phyloP scores from a whole-genome alignment of 2,888 invertebrate species.

The Catocala sponsa region DNA sequence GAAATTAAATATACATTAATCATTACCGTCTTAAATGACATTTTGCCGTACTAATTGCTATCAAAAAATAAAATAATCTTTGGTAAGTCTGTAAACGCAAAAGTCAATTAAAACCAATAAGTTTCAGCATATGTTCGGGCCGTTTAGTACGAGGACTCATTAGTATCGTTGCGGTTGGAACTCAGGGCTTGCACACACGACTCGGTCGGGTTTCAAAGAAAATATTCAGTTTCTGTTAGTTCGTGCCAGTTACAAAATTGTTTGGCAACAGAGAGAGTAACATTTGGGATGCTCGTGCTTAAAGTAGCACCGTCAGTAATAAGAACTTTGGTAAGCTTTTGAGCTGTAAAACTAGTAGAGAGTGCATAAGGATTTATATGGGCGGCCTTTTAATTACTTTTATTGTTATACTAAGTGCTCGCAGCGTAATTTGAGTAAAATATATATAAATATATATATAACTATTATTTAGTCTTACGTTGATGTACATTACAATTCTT shows the following conservation, averaged over 20 bases:
- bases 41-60: conserved; percentile 24
- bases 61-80: conserved; percentile 15
- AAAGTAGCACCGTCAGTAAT: background rate
- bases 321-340: background rate
- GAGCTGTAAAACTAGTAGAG: background rate
- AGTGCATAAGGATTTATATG: background rate
- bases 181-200: conserved; percentile 26
- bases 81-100: conserved; percentile 10
- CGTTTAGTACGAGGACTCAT: conserved; percentile 33
- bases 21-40: too few species aligned
- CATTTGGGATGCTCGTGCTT: background rate
- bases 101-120: conserved; percentile 32
- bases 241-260: background rate
- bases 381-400: too few species aligned
- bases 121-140: conserved; percentile 21
- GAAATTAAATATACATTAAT: too few species aligned
- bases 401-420: too few species aligned
- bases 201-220: conserved; percentile 19
- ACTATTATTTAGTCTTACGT: too few species aligned
- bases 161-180: conserved; percentile 25
- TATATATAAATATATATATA: too few species aligned
- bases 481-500: too few species aligned
- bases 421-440: too few species aligned
- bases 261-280: background rate
- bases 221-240: conserved; percentile 20